Conservation (phyloP, 2,888 invertebrate species). For the Aspidapion aeneum region DNA sequence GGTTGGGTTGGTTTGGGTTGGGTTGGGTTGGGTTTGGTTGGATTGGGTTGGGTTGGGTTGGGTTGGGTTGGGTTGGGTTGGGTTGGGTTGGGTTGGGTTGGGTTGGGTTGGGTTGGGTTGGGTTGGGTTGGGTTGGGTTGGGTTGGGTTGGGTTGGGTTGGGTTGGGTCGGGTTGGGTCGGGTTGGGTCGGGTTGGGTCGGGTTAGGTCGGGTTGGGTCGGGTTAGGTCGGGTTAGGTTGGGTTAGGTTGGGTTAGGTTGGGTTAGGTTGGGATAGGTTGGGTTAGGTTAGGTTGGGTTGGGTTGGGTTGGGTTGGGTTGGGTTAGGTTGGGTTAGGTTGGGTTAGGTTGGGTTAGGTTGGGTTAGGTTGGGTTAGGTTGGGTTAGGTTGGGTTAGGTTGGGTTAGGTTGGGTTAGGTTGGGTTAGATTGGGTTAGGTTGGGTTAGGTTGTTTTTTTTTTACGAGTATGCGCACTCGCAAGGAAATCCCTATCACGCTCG, state of each 20-base stretch:
- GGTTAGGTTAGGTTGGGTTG: neutral
- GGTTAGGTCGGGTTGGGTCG: constrained; percentile 15
- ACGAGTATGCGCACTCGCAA: too few relatives aligned
- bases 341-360: too few relatives aligned
- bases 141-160: constrained; percentile 23
- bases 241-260: constrained; percentile 10
- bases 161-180: constrained; percentile 12
- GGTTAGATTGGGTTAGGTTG: too few relatives aligned
- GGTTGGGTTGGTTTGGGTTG: too few relatives aligned
- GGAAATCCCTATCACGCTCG: too few relatives aligned
- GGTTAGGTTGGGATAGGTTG: too few relatives aligned
- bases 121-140: constrained; percentile 9
- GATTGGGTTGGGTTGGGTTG: constrained; percentile 8
- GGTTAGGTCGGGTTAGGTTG: constrained; percentile 17
- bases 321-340: too few relatives aligned
- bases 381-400: too few relatives aligned
- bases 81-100: constrained; percentile 5
- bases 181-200: constrained; percentile 4
- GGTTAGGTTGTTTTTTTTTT: too few relatives aligned
- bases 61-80: constrained; percentile 3
- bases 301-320: neutral
- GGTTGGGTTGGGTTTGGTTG: too few relatives aligned
- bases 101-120: constrained; percentile 45
- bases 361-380: too few relatives aligned
- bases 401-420: too few relatives aligned